Conservation (phyloP, 1,140 invertebrate species). For the Heterodera schachtii region DNA sequence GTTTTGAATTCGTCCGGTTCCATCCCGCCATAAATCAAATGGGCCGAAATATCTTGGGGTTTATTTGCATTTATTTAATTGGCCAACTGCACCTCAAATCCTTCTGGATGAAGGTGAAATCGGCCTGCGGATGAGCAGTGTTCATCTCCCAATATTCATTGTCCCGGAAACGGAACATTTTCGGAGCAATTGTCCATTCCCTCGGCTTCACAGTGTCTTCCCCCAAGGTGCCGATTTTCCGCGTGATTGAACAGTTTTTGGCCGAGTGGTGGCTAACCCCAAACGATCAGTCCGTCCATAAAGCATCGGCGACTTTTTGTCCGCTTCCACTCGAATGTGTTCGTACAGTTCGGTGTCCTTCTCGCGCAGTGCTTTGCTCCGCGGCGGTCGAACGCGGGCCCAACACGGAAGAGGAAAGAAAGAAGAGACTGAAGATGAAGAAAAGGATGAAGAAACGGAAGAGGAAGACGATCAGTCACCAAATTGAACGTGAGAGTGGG, state of each 20-base stretch:
- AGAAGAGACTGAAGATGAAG: too few species aligned
- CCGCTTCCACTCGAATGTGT: slow-evolving; percentile 48
- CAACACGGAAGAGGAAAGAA: slow-evolving; percentile 8
- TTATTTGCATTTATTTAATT: not conserved
- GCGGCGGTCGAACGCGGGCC: slow-evolving; percentile 31
- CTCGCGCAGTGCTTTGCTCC: slow-evolving; percentile 43
- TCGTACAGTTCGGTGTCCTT: slow-evolving; percentile 43
- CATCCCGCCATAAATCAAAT: slow-evolving; percentile 30
- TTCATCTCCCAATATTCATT: slow-evolving; percentile 37
- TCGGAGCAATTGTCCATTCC: slow-evolving; percentile 31
- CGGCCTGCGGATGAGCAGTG: slow-evolving; percentile 7
- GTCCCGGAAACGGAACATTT: slow-evolving; percentile 35
- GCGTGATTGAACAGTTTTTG: not conserved
- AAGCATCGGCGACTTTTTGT: slow-evolving; percentile 40
- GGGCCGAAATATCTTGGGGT: slow-evolving; percentile 29
- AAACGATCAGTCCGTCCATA: slow-evolving; percentile 34
- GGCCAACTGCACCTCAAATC: slow-evolving; percentile 27
- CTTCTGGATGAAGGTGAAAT: slow-evolving; percentile 40
- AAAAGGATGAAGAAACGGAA: too few species aligned
- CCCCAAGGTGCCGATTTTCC: not conserved
- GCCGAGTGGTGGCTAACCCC: slow-evolving; percentile 12
- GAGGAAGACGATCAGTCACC: too few species aligned
- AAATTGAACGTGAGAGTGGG: too few species aligned
- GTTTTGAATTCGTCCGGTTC: slow-evolving; percentile 51
- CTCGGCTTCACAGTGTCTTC: slow-evolving; percentile 20